phyloP scores from a whole-genome alignment of 2,797 vertebrate species.

The Etheostoma nigrum region DNA sequence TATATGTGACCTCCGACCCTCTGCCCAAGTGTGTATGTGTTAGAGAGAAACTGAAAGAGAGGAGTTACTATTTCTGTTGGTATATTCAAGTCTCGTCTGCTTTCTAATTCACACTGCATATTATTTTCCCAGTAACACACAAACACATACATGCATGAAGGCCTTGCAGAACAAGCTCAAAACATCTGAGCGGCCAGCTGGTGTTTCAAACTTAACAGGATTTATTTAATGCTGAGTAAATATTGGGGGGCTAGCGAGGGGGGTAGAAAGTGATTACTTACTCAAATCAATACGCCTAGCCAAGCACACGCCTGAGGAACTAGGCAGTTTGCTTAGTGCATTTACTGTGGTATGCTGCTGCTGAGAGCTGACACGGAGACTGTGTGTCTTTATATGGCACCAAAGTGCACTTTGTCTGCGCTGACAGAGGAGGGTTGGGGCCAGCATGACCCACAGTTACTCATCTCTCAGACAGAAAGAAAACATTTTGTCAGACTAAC shows the following conservation, averaged over 20 bases:
- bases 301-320: slow-evolving; percentile 76
- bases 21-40: slow-evolving; percentile 8
- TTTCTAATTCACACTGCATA: slow-evolving; percentile 8
- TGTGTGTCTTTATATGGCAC: slow-evolving; percentile 81
- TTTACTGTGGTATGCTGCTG: slow-evolving; percentile 76
- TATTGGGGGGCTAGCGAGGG: slow-evolving; percentile 53
- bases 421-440: slow-evolving; percentile 65
- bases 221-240: slow-evolving; percentile 80
- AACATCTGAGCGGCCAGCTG: slow-evolving; percentile 62
- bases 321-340: slow-evolving; percentile 72
- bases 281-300: slow-evolving; percentile 79
- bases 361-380: slow-evolving; percentile 69
- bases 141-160: slow-evolving; percentile 21
- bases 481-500: slow-evolving; percentile 74
- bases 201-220: slow-evolving; percentile 76
- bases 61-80: neutral
- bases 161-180: slow-evolving; percentile 37
- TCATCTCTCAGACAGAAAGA: slow-evolving; percentile 69
- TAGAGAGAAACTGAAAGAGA: slow-evolving; percentile 6
- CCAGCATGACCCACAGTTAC: slow-evolving; percentile 67
- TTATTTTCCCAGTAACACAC: slow-evolving; percentile 19
- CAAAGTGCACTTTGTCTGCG: slow-evolving; percentile 80
- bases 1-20: slow-evolving; percentile 55
- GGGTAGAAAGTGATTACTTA: slow-evolving; percentile 76
- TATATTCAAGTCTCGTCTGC: slow-evolving; percentile 12